These are phyloP conservation scores for Tiliqua scincoides DNA, from an alignment of 2,113 vertebrate species.

Conservation along the genomic window DNA sequence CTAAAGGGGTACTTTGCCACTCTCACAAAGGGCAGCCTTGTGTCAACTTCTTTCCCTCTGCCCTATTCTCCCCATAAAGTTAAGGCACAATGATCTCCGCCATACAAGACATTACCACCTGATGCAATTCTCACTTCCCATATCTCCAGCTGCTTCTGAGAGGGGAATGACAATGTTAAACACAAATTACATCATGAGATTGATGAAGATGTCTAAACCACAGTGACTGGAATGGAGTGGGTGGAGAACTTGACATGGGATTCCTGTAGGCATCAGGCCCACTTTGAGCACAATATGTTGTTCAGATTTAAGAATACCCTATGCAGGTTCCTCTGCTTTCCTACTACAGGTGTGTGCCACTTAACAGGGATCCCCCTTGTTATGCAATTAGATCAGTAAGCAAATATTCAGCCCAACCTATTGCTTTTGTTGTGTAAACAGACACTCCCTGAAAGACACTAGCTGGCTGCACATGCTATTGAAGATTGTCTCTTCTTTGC, in stretches of 20 bases:
- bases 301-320: background rate
- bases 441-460: no score
- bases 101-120: background rate
- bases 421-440: no score
- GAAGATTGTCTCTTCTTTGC: no score
- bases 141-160: background rate
- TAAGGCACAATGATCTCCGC: background rate
- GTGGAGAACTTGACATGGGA: no score
- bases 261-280: background rate
- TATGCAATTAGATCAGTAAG: no score
- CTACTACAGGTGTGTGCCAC: no score
- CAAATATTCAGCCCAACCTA: no score
- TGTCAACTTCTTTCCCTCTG: background rate
- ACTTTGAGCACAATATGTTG: background rate
- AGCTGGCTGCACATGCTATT: no score
- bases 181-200: background rate
- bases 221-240: background rate
- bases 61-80: background rate
- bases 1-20: background rate
- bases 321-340: background rate
- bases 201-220: background rate
- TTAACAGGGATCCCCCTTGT: no score
- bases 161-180: background rate
- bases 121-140: background rate
- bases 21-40: background rate